Evolutionary conservation across 2,113 vertebrate genomes (phyloP), one percentile per base, ranked within the genome.

Genomic region (Actenoides hombroni): DNA sequence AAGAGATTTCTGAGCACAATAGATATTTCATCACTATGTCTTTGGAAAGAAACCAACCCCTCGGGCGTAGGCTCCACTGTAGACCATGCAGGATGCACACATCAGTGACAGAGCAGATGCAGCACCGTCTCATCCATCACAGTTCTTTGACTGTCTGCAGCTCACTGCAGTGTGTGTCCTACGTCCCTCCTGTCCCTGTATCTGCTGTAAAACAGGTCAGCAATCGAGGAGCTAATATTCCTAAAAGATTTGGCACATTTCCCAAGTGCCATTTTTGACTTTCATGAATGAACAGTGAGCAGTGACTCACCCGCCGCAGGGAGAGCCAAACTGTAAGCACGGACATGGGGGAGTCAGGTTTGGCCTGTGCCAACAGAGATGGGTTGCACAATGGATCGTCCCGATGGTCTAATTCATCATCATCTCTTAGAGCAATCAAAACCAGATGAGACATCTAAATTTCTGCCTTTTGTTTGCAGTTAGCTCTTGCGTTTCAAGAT

Each of bases 261-360:
- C 83, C 92, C 92, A 90, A 60, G 71, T 23, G 85, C 82, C 79
- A 70, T 73, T 86, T 82, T 40, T 83, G 49, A 63, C 77, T 93
- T 70, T 49, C 49, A 31, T 20, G 61, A 93, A 63, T 54, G 79
- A 90, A 7, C 44, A 35, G 82, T 54, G 75, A 90, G 5, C 33
- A 21, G 82, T 75, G 94, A 69, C 85, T 77, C 90, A 35, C 31
- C 21, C 67, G 10, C 31, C 0, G 2, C 75, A 37, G 86, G 26
- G 48, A 93, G 59, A 86, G 75, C 88, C 90, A 73, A 53, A 17
- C 57, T 39, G 33, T 42, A 56, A 77, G 70, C 54, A 31, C 0
- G 4, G 79, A 14, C 63, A 16, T 1, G 51, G 16, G 19, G 3
- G 23, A 33, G 49, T 7, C 57, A 65, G 63, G 44, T 76, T 71